Conservation (phyloP, 2,797 vertebrate species). For the Manis crassicaudata region DNA sequence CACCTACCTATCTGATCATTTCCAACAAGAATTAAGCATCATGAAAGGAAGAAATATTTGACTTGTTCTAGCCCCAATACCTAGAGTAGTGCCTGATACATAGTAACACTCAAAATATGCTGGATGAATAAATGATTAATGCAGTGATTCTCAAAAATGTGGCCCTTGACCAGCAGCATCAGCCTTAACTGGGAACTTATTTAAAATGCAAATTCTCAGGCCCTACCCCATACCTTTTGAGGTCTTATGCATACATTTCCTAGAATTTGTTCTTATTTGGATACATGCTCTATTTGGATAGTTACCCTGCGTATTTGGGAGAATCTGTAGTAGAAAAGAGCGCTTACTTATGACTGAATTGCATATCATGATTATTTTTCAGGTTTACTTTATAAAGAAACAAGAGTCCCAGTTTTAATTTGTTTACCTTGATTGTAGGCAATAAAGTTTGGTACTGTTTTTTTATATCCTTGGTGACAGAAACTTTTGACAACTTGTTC, state of each 20-base stretch:
- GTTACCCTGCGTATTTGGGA: not conserved
- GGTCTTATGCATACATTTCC: not conserved
- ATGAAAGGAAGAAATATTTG: not conserved
- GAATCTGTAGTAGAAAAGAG: not conserved
- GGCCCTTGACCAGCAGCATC: not conserved
- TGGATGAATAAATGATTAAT: not conserved
- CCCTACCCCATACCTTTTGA: not conserved
- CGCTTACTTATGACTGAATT: slow-evolving; percentile 1
- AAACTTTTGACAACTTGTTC: slow-evolving; percentile 25
- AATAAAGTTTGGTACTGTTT: not conserved
- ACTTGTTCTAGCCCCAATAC: not conserved
- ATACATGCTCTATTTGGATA: not conserved
- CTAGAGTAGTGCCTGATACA: not conserved
- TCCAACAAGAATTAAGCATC: slow-evolving; percentile 27
- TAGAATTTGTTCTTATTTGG: slow-evolving; percentile 49
- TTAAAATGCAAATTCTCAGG: slow-evolving; percentile 7
- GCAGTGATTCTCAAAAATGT: not conserved
- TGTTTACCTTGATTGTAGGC: not conserved
- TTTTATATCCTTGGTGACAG: not conserved
- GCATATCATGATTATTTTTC: not conserved
- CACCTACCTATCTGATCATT: slow-evolving; percentile 15
- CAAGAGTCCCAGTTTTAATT: slow-evolving; percentile 40
- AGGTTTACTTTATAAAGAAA: slow-evolving; percentile 7
- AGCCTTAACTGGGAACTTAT: not conserved
- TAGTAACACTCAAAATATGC: not conserved